A percentile compares a stretch with the other conserved stretches of the same genome.
phyloP scores from a whole-genome alignment of 2,888 invertebrate genomes.

The Parapristionchus giblindavisi region DNA sequence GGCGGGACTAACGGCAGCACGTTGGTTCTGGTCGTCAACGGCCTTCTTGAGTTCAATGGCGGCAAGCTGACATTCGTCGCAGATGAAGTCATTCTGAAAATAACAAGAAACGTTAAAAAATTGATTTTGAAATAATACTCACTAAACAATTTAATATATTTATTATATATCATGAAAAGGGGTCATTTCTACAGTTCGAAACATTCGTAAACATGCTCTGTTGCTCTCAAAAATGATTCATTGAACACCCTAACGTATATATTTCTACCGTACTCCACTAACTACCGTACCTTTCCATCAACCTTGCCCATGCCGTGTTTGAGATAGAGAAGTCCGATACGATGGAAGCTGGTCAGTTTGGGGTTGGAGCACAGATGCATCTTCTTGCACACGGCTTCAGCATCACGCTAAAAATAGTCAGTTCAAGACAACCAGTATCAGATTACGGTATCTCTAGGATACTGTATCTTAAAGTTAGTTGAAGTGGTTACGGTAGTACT shows the following conservation, averaged over 20 bases:
- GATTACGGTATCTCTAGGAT: too few species aligned
- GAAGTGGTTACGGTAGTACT: constrained; percentile 30
- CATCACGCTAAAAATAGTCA: constrained; percentile 53
- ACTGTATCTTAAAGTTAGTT: not conserved
- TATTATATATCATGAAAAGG: too few species aligned
- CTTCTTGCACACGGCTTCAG: constrained; percentile 58
- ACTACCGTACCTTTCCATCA: constrained; percentile 42
- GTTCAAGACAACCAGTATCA: not conserved
- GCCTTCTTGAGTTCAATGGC: constrained; percentile 60
- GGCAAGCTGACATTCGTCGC: constrained; percentile 68
- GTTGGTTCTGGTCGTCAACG: constrained; percentile 58
- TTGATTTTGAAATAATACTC: not conserved
- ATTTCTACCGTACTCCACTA: not conserved
- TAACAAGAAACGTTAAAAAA: too few species aligned
- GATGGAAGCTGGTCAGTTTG: constrained; percentile 60
- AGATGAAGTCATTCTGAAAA: constrained; percentile 59
- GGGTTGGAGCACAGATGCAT: constrained; percentile 64
- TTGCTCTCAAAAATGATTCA: too few species aligned
- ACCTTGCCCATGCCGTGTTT: constrained; percentile 48
- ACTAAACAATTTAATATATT: too few species aligned
- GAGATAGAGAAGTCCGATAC: constrained; percentile 57
- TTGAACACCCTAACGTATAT: too few species aligned
- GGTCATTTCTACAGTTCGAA: too few species aligned
- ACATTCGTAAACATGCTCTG: too few species aligned
- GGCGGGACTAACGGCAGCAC: constrained; percentile 31